These are phyloP conservation scores for Ceyx margarethae DNA, from an alignment of 2,113 vertebrate genomes.

Conservation along the genomic window DNA sequence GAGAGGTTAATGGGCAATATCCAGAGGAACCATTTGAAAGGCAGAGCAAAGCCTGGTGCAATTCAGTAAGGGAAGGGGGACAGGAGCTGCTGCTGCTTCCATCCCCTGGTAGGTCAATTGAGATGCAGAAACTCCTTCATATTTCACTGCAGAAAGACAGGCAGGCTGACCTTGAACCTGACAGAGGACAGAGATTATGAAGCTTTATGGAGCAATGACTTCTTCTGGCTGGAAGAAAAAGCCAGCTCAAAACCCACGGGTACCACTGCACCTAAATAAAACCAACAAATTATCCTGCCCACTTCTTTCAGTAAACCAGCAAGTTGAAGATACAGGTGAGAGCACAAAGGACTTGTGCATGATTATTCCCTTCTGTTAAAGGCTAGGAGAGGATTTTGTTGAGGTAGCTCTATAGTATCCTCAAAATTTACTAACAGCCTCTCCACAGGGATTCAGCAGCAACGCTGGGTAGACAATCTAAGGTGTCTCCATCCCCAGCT, in stretches of 20 bases:
- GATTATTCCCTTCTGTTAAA: background rate
- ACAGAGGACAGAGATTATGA: background rate
- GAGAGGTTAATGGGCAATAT: background rate
- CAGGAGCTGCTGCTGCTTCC: background rate
- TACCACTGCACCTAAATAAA: background rate
- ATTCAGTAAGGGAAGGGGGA: background rate
- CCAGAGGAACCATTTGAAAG: background rate
- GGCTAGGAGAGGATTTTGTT: background rate
- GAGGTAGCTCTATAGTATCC: background rate
- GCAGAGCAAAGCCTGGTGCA: background rate
- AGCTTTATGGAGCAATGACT: background rate
- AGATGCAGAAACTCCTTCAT: background rate
- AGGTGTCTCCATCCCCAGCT: background rate
- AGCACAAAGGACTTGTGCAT: background rate
- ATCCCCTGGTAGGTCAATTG: background rate
- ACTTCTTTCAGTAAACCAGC: background rate
- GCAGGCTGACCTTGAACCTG: background rate
- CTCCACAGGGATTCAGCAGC: background rate
- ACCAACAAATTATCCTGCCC: background rate
- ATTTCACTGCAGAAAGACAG: background rate
- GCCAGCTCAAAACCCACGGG: background rate
- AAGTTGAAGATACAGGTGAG: background rate
- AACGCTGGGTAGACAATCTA: rapidly evolving
- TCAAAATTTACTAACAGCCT: background rate
- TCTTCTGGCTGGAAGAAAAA: background rate